These are phyloP conservation scores for Oreonectes daqikongensis DNA, from an alignment of 2,797 vertebrate species.

Conservation along the genomic window DNA sequence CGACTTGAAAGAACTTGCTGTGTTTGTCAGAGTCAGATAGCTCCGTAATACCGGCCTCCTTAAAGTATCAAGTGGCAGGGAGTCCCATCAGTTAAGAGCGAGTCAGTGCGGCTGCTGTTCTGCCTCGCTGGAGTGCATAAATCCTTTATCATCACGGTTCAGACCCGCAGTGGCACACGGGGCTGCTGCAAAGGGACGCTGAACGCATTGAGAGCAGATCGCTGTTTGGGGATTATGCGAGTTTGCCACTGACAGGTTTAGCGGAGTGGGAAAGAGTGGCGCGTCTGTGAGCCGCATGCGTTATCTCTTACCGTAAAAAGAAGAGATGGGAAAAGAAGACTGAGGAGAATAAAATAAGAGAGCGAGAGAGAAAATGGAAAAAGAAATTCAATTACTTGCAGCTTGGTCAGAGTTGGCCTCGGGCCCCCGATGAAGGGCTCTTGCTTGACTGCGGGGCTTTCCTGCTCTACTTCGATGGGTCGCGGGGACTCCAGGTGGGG, in stretches of 20 bases:
- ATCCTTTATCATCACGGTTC: constrained; percentile 49
- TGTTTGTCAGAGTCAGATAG: constrained; percentile 27
- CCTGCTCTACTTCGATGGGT: constrained; percentile 51
- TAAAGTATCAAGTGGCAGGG: constrained; percentile 46
- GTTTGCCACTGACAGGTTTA: constrained; percentile 50
- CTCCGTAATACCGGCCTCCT: constrained; percentile 29
- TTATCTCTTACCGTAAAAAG: constrained; percentile 28
- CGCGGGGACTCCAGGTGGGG: constrained; percentile 31
- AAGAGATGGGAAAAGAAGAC: constrained; percentile 19
- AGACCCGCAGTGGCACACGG: constrained; percentile 47
- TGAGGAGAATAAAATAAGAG: not conserved
- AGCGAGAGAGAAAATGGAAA: constrained; percentile 33
- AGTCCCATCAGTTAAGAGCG: constrained; percentile 54
- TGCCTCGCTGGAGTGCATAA: constrained; percentile 63
- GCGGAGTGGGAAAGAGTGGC: constrained; percentile 48
- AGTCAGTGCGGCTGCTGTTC: constrained; percentile 57
- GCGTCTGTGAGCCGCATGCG: constrained; percentile 18
- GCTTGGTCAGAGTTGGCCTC: constrained; percentile 93
- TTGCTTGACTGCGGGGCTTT: constrained; percentile 65
- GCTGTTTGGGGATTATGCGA: constrained; percentile 41
- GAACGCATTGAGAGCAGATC: constrained; percentile 33
- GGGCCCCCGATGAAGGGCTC: constrained; percentile 88
- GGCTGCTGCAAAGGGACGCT: constrained; percentile 39
- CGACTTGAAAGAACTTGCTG: constrained; percentile 1
- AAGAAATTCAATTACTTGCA: constrained; percentile 81